Evolutionary conservation across 1,140 invertebrate genomes (phyloP).

Genomic region (Lepidostoma basale): DNA sequence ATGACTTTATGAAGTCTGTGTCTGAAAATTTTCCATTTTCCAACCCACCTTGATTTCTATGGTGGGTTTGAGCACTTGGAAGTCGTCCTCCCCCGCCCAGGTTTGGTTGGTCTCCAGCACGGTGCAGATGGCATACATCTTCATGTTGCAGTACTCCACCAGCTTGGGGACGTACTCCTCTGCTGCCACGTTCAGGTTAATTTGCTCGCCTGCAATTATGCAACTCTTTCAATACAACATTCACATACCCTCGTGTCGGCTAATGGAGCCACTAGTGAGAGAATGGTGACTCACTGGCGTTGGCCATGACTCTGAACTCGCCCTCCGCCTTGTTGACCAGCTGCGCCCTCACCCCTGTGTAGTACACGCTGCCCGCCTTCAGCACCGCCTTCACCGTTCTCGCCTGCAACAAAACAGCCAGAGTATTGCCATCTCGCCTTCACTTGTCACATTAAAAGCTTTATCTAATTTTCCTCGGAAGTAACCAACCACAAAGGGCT

Average conservation of each 20-base stretch:
- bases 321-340: conserved; percentile 72
- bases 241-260: too few relatives aligned
- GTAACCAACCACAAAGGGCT: too few relatives aligned
- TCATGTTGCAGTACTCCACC: conserved; percentile 78
- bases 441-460: not conserved
- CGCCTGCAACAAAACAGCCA: conserved; percentile 49
- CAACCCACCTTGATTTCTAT: conserved; percentile 67
- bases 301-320: conserved; percentile 64
- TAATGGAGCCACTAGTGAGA: too few relatives aligned
- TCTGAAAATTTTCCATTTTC: not conserved
- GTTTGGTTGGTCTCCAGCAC: conserved; percentile 76
- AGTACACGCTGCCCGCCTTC: conserved; percentile 74
- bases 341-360: conserved; percentile 74
- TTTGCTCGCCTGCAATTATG: conserved; percentile 64
- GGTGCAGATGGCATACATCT: conserved; percentile 71
- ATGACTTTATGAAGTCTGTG: too few relatives aligned
- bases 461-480: too few relatives aligned
- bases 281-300: conserved; percentile 62
- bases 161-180: conserved; percentile 74
- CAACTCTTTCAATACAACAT: too few relatives aligned
- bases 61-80: conserved; percentile 72
- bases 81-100: conserved; percentile 78
- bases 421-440: too few relatives aligned
- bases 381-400: conserved; percentile 67
- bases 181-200: conserved; percentile 64